Evolutionary conservation across 2,888 invertebrate genomes (phyloP), one percentile per base, ranked within the genome.

Genomic region (Tillus elongatus): DNA sequence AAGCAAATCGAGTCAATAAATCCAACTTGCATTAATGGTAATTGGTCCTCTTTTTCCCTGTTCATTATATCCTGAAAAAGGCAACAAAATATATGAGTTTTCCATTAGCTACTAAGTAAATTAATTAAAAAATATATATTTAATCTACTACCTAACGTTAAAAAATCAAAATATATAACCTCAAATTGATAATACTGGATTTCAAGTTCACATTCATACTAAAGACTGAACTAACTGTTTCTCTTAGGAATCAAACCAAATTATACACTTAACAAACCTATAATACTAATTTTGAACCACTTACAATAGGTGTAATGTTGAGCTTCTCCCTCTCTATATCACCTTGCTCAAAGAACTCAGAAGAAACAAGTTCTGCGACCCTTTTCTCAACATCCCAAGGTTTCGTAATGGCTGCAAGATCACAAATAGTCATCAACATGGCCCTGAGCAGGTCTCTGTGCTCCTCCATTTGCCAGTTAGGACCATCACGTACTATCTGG

Each of bases 371-470:
- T 47, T 89, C 89, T 2, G 91, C 91, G n/a, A 93, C 90, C 41
- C 89, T 76, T 51, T 86, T 79, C 65, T 92, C 91, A 35, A 90
- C 82, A 3, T 85, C 83, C 92, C 92, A 92, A 1, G 92, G 92
- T 63, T 92, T 93, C 35, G 90, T 90, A 56, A 92, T 92, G 46
- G 92, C 92, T 37, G 91, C 90, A 49, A 93, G 72, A 73, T 93
- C 92, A 66, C 91, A 92, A 26, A 89, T 89, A 14, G 92, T 93
- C 92, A 93, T 92, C 61, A 89, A 72, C 91, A 92, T 92, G 8
- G 87, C 90, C 15, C 91, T 75, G 35, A 89, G 68, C 39, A 92
- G 68, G 35, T 87, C 86, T 36, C 89, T 76, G 46, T 88, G 79
- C 46, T 83, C 82, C 42, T 82, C 82, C 47, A 74, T 72, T 40